Evolutionary conservation across 2,113 vertebrate genomes (phyloP).

Genomic region (Parotia lawesii): DNA sequence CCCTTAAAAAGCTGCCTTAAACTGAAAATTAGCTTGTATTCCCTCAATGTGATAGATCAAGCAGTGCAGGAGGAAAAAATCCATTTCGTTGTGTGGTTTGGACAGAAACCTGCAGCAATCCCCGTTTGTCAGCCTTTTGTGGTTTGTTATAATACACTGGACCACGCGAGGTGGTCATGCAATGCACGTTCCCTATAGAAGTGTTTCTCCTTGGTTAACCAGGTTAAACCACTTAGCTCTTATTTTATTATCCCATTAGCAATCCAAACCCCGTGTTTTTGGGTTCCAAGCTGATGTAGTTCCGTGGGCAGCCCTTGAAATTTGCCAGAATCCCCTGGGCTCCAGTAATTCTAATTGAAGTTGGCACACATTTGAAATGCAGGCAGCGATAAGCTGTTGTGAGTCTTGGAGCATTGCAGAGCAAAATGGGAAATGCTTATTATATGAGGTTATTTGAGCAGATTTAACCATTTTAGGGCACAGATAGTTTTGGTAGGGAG

Average conservation of each 20-base stretch:
- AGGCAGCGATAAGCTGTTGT: constrained; percentile 33
- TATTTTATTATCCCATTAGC: constrained; percentile 49
- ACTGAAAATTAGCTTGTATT: neutral
- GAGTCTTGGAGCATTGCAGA: neutral
- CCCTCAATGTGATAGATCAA: neutral
- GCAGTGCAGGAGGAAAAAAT: neutral
- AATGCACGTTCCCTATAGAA: neutral
- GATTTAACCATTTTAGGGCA: constrained; percentile 48
- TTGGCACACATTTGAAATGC: constrained; percentile 11
- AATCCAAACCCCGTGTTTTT: neutral
- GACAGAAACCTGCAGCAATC: neutral
- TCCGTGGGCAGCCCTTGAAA: constrained; percentile 29
- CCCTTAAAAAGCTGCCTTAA: constrained; percentile 7
- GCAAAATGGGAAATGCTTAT: constrained; percentile 28
- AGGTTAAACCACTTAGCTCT: constrained; percentile 46
- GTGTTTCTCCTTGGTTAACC: constrained; percentile 23
- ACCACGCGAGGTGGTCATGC: neutral
- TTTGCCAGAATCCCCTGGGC: constrained; percentile 55
- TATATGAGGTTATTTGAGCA: constrained; percentile 30
- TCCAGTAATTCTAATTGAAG: constrained; percentile 39
- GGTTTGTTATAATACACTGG: neutral
- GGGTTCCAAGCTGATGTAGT: neutral
- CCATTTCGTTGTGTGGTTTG: neutral
- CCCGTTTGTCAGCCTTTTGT: neutral
- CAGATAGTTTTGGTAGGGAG: neutral